A percentile compares a stretch with the other conserved stretches of the same genome.
These are phyloP conservation scores for Nasua narica DNA, from an alignment of 2,797 vertebrate species.

Conservation along the genomic window DNA sequence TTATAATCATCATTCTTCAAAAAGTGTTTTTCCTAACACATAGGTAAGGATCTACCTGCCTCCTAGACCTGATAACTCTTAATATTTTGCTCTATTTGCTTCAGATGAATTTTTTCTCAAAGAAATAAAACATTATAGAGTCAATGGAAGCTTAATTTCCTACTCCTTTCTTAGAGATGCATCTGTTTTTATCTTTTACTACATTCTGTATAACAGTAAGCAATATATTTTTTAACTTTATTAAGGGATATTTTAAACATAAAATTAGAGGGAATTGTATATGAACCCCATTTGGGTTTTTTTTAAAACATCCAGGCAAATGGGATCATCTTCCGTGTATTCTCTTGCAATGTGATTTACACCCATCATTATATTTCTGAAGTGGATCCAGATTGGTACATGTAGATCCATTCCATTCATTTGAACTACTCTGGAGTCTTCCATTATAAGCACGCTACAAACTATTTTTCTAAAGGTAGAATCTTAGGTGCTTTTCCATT, in stretches of 20 bases:
- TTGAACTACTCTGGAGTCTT: not conserved
- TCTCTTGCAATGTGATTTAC: not conserved
- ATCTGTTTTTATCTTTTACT: not conserved
- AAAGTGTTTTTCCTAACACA: not conserved
- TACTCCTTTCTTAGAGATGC: not conserved
- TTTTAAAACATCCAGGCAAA: not conserved
- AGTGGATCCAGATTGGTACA: no score
- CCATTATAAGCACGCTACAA: not conserved
- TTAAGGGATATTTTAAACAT: constrained; percentile 4
- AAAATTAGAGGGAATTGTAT: not conserved
- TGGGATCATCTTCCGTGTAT: not conserved
- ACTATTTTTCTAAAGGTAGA: not conserved
- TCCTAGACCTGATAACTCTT: not conserved
- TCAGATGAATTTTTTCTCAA: not conserved
- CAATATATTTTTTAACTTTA: not conserved
- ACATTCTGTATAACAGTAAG: not conserved
- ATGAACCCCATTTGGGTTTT: not conserved
- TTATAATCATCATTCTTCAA: not conserved
- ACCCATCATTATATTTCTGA: not conserved
- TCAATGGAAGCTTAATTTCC: not conserved
- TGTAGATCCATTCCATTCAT: not conserved
- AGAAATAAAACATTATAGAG: not conserved
- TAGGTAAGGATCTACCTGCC: not conserved
- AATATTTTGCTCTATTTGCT: not conserved
- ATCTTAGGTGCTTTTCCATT: not conserved